These are phyloP conservation scores for Glaucomys volans DNA, from an alignment of 2,113 vertebrate species.

Conservation along the genomic window DNA sequence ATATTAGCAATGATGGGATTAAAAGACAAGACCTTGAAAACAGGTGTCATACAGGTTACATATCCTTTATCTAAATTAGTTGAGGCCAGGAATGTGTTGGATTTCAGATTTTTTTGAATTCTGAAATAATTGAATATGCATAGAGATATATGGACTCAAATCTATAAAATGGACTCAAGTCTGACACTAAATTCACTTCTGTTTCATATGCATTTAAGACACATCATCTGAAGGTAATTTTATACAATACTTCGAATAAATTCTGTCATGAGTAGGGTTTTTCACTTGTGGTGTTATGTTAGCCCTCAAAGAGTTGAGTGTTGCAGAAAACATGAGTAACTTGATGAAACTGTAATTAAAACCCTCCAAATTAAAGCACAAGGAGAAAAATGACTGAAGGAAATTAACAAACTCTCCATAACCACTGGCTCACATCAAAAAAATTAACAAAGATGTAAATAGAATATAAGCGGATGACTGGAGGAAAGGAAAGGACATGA, in stretches of 20 bases:
- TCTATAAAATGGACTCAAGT: neutral
- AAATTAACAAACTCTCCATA: neutral
- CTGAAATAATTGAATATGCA: neutral
- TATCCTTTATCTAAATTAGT: neutral
- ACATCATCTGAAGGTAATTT: neutral
- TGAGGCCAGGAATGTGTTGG: accelerated
- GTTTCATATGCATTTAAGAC: neutral
- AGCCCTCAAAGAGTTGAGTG: neutral
- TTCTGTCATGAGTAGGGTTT: neutral
- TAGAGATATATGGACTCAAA: neutral
- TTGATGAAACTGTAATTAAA: neutral
- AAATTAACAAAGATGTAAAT: neutral
- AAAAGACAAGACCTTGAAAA: neutral
- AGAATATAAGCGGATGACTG: neutral
- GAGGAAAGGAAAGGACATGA: neutral
- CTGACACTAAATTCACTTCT: neutral
- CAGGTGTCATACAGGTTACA: neutral
- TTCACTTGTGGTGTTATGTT: neutral
- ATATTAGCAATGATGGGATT: neutral
- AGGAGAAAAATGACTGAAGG: neutral
- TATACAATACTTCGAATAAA: neutral
- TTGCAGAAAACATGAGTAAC: neutral
- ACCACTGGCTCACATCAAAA: neutral
- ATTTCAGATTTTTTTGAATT: neutral
- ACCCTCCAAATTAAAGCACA: neutral